Conservation (phyloP, 2,113 vertebrate genomes). For the Podiceps cristatus region DNA sequence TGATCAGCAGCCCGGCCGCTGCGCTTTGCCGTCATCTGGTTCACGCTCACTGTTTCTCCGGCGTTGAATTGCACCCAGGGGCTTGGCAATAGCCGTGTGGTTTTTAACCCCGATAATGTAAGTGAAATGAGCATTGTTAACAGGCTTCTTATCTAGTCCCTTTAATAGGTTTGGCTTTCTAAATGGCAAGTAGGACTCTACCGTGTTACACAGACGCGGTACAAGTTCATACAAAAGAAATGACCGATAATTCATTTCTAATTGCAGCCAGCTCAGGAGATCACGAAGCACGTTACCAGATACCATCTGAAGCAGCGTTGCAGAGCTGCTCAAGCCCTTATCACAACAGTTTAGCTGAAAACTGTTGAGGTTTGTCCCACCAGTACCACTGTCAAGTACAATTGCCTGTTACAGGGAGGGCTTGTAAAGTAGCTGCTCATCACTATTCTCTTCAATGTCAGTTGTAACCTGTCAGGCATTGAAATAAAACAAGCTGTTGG, state of each 20-base stretch:
- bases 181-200: background rate
- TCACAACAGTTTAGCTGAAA: conserved; percentile 37
- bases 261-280: background rate
- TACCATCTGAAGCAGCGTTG: conserved; percentile 43
- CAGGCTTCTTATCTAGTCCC: background rate
- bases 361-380: conserved; percentile 54
- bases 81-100: background rate
- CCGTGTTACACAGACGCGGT: background rate
- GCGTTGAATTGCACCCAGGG: background rate
- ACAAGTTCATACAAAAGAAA: background rate
- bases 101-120: background rate
- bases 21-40: background rate
- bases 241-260: background rate
- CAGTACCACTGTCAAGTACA: background rate
- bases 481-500: background rate
- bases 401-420: conserved; percentile 31
- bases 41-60: background rate
- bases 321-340: conserved; percentile 36
- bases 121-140: background rate
- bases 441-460: conserved; percentile 58
- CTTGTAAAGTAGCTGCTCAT: conserved; percentile 55
- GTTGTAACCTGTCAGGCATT: conserved; percentile 51
- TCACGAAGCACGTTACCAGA: background rate
- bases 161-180: background rate
- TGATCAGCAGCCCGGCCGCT: fast-evolving